phyloP scores from a whole-genome alignment of 2,113 vertebrate species.

The Solenodon paradoxus region DNA sequence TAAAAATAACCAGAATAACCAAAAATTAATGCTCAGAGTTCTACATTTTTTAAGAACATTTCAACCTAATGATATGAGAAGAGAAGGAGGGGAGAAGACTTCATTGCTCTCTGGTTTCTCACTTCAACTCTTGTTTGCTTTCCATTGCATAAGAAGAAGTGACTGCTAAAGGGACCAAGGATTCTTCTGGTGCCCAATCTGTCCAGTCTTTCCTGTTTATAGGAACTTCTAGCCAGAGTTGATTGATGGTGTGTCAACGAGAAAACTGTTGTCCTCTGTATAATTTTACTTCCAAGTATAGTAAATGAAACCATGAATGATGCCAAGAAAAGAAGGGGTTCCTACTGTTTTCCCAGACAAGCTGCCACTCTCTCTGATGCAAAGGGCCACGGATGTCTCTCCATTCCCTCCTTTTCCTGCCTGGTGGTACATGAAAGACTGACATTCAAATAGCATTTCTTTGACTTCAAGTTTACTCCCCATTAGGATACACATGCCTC shows the following conservation, averaged over 20 bases:
- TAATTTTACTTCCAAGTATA: constrained; percentile 23
- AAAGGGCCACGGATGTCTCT: background rate
- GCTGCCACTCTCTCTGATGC: background rate
- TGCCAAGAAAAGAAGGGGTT: background rate
- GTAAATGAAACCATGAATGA: background rate
- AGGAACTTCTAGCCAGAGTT: background rate
- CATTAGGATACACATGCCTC: background rate
- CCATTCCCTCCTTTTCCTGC: background rate
- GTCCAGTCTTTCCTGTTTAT: background rate
- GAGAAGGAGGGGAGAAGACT: background rate
- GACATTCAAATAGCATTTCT: background rate
- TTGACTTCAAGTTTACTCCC: background rate
- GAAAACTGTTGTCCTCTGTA: background rate
- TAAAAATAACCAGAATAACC: background rate
- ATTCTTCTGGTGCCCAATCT: background rate
- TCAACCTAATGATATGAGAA: background rate
- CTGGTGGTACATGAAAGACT: background rate
- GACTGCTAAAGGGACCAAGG: background rate
- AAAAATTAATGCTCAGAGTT: background rate
- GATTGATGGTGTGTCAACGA: background rate
- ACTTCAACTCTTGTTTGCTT: background rate
- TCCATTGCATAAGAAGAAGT: background rate
- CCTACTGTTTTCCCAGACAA: background rate
- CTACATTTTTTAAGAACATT: background rate
- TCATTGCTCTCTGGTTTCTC: background rate